Evolutionary conservation across 2,888 invertebrate genomes (phyloP).

Genomic region (Encarsia formosa): DNA sequence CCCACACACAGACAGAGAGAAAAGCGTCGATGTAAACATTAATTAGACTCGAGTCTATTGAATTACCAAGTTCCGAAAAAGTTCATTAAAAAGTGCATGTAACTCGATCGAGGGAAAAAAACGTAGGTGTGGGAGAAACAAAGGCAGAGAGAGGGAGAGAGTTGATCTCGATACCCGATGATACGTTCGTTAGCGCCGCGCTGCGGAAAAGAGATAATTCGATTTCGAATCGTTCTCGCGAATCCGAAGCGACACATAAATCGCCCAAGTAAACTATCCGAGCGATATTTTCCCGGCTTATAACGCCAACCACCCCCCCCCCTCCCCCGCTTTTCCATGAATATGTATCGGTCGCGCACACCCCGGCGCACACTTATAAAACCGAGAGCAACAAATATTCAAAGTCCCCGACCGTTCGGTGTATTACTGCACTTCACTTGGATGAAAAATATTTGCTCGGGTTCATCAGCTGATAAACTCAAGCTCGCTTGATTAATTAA

Average conservation of each 20-base stretch:
- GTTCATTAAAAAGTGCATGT: no score
- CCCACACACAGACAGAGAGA: no score
- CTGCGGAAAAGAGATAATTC: slow-evolving; percentile 4
- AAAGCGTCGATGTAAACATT: no score
- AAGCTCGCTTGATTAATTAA: slow-evolving; percentile 23
- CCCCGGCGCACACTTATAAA: neutral
- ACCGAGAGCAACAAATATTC: neutral
- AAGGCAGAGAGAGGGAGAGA: no score
- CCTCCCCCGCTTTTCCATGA: neutral
- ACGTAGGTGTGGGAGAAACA: neutral
- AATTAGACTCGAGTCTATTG: no score
- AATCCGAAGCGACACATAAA: slow-evolving; percentile 5
- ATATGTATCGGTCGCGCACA: neutral
- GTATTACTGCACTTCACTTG: no score
- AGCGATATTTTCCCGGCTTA: slow-evolving; percentile 8
- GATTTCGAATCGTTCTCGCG: neutral
- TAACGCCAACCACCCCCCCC: neutral
- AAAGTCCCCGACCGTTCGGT: no score
- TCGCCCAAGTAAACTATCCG: slow-evolving; percentile 12
- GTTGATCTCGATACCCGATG: neutral
- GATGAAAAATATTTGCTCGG: slow-evolving; percentile 19
- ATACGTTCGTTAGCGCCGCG: neutral
- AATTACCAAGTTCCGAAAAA: no score
- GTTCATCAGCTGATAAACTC: slow-evolving; percentile 28
- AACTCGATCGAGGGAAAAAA: neutral